A percentile compares a stretch with the other conserved stretches of the same genome.
phyloP scores from a whole-genome alignment of 2,888 invertebrate genomes.

The Melanargia galathea region DNA sequence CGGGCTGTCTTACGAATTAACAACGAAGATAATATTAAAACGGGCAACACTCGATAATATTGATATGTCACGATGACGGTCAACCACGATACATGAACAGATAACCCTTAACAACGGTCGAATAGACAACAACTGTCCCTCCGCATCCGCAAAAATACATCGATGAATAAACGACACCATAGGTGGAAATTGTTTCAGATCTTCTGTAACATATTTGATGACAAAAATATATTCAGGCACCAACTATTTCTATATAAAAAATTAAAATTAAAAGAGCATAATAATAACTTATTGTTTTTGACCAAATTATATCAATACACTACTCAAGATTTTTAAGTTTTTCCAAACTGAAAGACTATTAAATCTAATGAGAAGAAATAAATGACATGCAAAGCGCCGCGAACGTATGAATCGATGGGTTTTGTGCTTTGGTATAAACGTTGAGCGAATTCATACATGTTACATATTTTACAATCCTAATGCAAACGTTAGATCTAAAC shows the following conservation, averaged over 20 bases:
- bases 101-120: not conserved
- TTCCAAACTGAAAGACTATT: conserved; percentile 78
- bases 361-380: conserved; percentile 73
- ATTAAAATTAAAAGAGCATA: conserved; percentile 30
- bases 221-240: conserved; percentile 41
- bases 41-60: conserved; percentile 23
- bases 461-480: conserved; percentile 76
- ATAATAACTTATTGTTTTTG: conserved; percentile 34
- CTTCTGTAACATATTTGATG: conserved; percentile 53
- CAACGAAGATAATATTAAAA: conserved; percentile 33
- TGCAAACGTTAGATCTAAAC: conserved; percentile 76
- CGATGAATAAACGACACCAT: not conserved
- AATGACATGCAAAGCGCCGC: conserved; percentile 70
- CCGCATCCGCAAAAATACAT: not conserved
- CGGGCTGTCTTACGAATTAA: conserved; percentile 44
- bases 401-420: conserved; percentile 79
- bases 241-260: conserved; percentile 22
- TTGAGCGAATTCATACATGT: conserved; percentile 79
- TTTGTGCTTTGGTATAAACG: conserved; percentile 82
- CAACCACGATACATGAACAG: conserved; percentile 13
- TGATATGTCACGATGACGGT: conserved; percentile 49
- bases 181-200: conserved; percentile 56
- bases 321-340: conserved; percentile 76
- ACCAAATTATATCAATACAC: conserved; percentile 49
- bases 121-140: not conserved